A percentile compares a stretch with the other conserved stretches of the same genome.
These are phyloP conservation scores for Ameiurus melas DNA, from an alignment of 2,113 vertebrate species.

Conservation along the genomic window DNA sequence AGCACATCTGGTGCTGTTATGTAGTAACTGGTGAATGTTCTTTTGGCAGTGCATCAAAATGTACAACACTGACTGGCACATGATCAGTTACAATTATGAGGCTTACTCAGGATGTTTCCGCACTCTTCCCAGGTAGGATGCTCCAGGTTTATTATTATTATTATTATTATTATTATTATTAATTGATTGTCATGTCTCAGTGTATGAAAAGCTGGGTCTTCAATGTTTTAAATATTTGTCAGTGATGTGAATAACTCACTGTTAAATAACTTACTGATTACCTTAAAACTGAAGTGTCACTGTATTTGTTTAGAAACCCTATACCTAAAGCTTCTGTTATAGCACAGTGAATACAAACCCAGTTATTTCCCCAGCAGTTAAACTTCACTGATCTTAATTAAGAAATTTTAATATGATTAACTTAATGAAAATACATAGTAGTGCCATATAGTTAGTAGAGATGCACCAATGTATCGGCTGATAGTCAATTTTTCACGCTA, in stretches of 20 bases:
- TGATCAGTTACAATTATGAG: conserved; percentile 96
- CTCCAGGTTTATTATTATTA: neutral
- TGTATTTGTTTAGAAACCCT: neutral
- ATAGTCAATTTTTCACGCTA: no score
- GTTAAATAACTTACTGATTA: neutral
- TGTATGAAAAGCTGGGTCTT: neutral
- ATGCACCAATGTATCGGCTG: no score
- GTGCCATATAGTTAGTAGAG: neutral
- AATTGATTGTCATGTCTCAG: neutral
- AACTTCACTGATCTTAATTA: neutral
- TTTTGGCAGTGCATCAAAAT: conserved; percentile 91
- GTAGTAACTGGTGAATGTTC: conserved; percentile 64
- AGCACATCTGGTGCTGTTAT: conserved; percentile 9
- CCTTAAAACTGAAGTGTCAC: neutral
- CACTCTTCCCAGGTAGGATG: conserved; percentile 85
- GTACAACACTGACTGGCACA: conserved; percentile 92
- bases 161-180: neutral
- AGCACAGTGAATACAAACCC: neutral
- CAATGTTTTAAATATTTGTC: neutral
- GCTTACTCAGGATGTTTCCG: conserved; percentile 95
- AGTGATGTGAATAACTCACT: neutral
- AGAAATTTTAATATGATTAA: neutral
- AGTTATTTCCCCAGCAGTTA: neutral
- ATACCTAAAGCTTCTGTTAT: neutral
- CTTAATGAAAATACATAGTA: neutral